phyloP scores from a whole-genome alignment of 2,888 invertebrate genomes.

The Rhogogaster chlorosoma region DNA sequence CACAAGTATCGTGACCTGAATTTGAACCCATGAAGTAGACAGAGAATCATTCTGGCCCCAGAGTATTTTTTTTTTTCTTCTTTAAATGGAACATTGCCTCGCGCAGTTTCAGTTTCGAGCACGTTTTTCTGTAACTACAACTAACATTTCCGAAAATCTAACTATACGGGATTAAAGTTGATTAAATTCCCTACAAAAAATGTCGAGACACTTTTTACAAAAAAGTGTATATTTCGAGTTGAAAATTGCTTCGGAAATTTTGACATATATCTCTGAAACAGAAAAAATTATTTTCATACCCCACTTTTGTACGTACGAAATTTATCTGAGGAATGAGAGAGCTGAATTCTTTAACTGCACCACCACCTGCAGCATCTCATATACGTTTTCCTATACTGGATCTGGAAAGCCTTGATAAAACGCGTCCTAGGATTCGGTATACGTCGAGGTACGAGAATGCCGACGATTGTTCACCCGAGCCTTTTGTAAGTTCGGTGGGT shows the following conservation, averaged over 20 bases:
- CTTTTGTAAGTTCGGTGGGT: constrained; percentile 28
- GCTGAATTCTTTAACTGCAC: neutral
- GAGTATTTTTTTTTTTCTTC: too few species aligned
- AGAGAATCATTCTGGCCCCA: too few species aligned
- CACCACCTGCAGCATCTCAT: constrained; percentile 26
- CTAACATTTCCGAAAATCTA: too few species aligned
- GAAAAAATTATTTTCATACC: neutral
- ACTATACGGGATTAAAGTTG: too few species aligned
- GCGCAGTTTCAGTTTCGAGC: too few species aligned
- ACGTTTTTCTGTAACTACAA: too few species aligned
- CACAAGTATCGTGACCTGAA: too few species aligned
- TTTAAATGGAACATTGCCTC: too few species aligned
- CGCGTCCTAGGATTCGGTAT: constrained; percentile 11
- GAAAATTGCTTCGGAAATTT: neutral
- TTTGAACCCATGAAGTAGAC: too few species aligned
- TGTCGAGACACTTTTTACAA: neutral
- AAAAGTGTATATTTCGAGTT: neutral
- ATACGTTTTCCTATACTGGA: neutral
- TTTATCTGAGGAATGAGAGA: neutral
- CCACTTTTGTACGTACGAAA: neutral
- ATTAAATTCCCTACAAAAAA: neutral
- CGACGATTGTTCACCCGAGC: constrained; percentile 24
- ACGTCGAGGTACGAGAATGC: constrained; percentile 7
- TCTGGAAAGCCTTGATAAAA: constrained; percentile 12
- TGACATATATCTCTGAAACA: neutral